Conservation (phyloP, 1,140 invertebrate species). For the Prorops nasuta region DNA sequence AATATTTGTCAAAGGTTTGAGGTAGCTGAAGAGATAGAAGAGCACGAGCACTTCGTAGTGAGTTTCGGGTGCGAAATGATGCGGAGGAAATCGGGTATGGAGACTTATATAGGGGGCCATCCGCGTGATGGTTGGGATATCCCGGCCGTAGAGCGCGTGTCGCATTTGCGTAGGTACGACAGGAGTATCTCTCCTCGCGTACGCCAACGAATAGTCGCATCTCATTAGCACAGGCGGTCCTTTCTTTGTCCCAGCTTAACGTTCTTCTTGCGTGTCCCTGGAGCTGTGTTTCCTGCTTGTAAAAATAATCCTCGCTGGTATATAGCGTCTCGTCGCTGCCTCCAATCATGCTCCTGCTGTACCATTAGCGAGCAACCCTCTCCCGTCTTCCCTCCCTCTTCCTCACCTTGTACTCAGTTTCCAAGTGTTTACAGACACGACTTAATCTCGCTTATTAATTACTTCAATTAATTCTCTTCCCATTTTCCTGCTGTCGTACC, state of each 20-base stretch:
- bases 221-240: slow-evolving; percentile 15
- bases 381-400: not conserved
- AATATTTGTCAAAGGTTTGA: not conserved
- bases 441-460: too few species aligned
- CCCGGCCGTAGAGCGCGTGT: slow-evolving; percentile 2
- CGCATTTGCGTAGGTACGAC: slow-evolving; percentile 8
- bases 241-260: not conserved
- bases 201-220: slow-evolving; percentile 5
- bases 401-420: not conserved
- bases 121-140: slow-evolving; percentile 13
- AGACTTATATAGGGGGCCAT: slow-evolving; percentile 22
- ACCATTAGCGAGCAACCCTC: not conserved
- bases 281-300: not conserved
- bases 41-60: not conserved
- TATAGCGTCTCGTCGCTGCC: not conserved
- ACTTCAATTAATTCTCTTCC: too few species aligned
- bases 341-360: not conserved
- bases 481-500: too few species aligned
- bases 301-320: too few species aligned
- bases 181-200: slow-evolving; percentile 1
- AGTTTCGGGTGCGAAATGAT: slow-evolving; percentile 16
- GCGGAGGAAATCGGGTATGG: slow-evolving; percentile 12
- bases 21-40: not conserved
- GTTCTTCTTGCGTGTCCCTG: not conserved
- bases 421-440: not conserved